Evolutionary conservation across 2,113 vertebrate species (phyloP).

Genomic region (Stictonetta naevosa): DNA sequence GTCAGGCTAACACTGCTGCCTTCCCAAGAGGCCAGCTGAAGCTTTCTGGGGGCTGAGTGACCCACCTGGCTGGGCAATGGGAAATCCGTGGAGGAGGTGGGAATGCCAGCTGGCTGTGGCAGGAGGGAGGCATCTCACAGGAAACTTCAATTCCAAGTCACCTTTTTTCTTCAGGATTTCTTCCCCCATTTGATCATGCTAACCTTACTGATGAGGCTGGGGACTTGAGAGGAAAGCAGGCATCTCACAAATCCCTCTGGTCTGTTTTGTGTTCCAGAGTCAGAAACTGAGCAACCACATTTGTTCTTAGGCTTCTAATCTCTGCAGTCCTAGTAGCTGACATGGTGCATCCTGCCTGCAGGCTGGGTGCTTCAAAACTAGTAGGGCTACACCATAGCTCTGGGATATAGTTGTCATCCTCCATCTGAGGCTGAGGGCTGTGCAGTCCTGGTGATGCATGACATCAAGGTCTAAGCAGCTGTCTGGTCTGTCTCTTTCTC

Average conservation of each 20-base stretch:
- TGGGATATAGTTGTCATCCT: background rate
- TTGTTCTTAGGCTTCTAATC: background rate
- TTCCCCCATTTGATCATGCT: background rate
- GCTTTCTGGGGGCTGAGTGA: background rate
- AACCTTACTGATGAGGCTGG: no score
- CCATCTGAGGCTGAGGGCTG: background rate
- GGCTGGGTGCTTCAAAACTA: background rate
- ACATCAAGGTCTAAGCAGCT: background rate
- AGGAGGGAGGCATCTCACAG: no score
- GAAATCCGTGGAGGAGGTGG: background rate
- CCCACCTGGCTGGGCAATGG: rapidly evolving
- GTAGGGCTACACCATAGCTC: background rate
- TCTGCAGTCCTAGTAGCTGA: background rate
- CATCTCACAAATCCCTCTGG: background rate
- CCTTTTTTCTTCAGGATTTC: background rate
- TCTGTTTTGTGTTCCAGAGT: background rate
- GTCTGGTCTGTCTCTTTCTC: background rate
- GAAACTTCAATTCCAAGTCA: background rate
- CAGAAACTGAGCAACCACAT: background rate
- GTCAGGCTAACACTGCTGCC: rapidly evolving
- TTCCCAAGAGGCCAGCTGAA: background rate
- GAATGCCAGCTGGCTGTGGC: background rate
- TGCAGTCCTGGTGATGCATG: background rate
- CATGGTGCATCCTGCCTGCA: background rate
- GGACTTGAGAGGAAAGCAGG: background rate